phyloP scores from a whole-genome alignment of 2,797 vertebrate species.

The Masticophis lateralis region DNA sequence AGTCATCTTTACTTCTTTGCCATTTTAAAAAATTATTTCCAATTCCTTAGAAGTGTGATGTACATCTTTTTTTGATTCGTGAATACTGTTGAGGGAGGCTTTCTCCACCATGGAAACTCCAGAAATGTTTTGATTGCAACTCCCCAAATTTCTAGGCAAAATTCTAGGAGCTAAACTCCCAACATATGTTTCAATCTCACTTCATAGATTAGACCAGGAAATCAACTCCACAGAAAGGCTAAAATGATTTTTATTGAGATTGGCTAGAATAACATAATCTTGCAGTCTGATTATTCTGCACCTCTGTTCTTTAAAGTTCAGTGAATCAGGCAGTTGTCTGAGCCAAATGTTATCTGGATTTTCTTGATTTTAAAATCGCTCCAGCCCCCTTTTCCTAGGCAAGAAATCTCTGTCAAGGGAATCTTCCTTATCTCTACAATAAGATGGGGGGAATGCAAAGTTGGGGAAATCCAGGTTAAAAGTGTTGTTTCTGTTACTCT shows the following conservation, averaged over 20 bases:
- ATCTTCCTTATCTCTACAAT: not conserved
- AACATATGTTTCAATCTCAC: not conserved
- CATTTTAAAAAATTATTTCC: not conserved
- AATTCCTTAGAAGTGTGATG: conserved; percentile 35
- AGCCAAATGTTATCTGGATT: not conserved
- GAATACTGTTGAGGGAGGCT: conserved; percentile 38
- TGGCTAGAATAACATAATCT: not conserved
- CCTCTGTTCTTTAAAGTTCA: not conserved
- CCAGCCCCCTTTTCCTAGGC: not conserved
- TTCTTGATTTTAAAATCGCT: not conserved
- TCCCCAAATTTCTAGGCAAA: not conserved
- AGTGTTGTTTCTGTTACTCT: not conserved
- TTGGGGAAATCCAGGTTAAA: not conserved
- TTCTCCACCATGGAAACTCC: not conserved
- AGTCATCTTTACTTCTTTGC: not conserved
- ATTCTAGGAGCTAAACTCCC: not conserved
- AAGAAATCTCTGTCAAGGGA: not conserved
- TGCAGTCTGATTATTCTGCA: not conserved
- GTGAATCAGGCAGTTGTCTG: not conserved
- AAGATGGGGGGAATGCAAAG: not conserved
- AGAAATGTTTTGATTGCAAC: not conserved
- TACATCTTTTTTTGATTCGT: conserved; percentile 41
- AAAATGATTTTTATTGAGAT: not conserved
- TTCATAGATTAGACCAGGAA: not conserved
- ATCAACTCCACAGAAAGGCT: not conserved